A percentile compares a stretch with the other conserved stretches of the same genome.
Evolutionary conservation across 2,888 invertebrate species (phyloP).

Genomic region (Mythimna albipuncta): DNA sequence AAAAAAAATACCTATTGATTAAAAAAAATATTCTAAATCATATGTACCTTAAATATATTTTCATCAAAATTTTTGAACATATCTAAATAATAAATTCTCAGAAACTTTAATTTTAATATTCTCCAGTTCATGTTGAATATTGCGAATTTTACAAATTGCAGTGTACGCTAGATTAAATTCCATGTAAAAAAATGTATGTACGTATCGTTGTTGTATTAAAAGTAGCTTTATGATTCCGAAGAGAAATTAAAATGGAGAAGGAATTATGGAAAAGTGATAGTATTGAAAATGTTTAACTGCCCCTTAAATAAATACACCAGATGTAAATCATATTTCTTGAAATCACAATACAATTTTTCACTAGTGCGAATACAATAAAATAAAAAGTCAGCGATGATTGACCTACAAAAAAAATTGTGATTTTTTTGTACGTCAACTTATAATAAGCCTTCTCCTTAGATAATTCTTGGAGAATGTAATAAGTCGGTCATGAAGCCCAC

Average conservation of each 20-base stretch:
- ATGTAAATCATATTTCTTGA: too few species aligned
- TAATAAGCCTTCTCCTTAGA: not conserved
- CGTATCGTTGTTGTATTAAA: not conserved
- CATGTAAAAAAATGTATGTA: not conserved
- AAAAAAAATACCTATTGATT: not conserved
- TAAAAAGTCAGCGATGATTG: too few species aligned
- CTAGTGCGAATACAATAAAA: too few species aligned
- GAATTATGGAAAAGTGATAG: too few species aligned
- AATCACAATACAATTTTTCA: too few species aligned
- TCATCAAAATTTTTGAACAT: not conserved
- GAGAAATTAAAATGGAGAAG: not conserved
- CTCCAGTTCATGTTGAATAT: not conserved
- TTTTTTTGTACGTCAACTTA: not conserved
- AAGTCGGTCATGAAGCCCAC: slow-evolving; percentile 3
- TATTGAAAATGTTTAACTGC: too few species aligned
- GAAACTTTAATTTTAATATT: slow-evolving; percentile 10
- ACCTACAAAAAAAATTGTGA: not conserved
- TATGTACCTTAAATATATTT: not conserved
- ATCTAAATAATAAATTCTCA: slow-evolving; percentile 3
- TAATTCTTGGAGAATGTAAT: not conserved
- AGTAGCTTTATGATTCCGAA: not conserved
- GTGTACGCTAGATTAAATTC: slow-evolving; percentile 19
- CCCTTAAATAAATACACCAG: too few species aligned
- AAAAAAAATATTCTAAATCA: not conserved
- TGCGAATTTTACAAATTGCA: not conserved